Conservation (phyloP, 1,140 invertebrate species). For the Apis dorsata region DNA sequence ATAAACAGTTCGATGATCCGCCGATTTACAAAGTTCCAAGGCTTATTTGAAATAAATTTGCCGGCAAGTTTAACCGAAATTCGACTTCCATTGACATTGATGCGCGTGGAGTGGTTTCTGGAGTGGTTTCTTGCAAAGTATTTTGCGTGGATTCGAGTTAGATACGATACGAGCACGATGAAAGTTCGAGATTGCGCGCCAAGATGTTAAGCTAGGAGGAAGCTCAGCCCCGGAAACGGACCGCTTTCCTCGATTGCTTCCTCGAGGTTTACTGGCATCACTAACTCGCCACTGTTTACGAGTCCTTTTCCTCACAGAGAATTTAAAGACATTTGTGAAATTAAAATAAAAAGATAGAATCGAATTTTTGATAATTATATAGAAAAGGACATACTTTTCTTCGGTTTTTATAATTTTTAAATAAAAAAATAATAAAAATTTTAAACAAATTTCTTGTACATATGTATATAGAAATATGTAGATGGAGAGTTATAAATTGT, state of each 20-base stretch:
- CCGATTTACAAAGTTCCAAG: not conserved
- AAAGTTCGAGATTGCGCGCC: not conserved
- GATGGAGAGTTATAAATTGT: too few relatives aligned
- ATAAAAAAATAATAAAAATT: too few relatives aligned
- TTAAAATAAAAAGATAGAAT: not conserved
- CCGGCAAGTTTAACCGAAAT: not conserved
- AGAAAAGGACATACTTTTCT: not conserved
- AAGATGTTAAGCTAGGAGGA: too few relatives aligned
- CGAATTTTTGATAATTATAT: not conserved
- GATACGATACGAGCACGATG: not conserved
- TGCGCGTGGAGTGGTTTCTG: too few relatives aligned
- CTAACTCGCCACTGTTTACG: not conserved
- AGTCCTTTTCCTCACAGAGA: not conserved
- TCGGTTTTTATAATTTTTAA: too few relatives aligned
- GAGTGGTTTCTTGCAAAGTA: too few relatives aligned
- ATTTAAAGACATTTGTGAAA: too few relatives aligned
- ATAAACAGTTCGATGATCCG: not conserved
- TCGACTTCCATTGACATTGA: not conserved
- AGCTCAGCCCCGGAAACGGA: not conserved
- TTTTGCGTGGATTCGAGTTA: not conserved
- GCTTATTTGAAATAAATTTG: not conserved
- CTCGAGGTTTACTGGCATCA: not conserved
- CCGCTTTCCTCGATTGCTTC: not conserved
- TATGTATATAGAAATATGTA: too few relatives aligned
- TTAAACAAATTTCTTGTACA: too few relatives aligned